Evolutionary conservation across 2,113 vertebrate genomes (phyloP).

Genomic region (Heliornis fulica): DNA sequence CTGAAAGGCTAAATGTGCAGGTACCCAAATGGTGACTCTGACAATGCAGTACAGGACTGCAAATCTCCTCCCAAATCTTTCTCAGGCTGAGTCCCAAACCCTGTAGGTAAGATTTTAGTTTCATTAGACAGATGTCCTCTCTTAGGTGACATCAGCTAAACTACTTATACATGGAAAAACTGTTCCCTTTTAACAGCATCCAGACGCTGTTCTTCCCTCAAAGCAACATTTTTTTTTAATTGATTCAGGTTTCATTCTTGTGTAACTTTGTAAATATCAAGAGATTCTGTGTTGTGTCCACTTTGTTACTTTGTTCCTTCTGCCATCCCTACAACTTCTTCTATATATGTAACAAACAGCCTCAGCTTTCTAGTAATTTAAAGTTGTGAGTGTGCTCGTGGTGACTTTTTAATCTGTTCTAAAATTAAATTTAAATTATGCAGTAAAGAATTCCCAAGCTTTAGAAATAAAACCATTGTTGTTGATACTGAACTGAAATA

Average conservation of each 20-base stretch:
- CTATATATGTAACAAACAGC: background rate
- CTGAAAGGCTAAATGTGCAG: background rate
- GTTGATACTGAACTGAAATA: rapidly evolving
- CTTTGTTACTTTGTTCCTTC: background rate
- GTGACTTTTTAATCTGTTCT: background rate
- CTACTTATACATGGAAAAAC: background rate
- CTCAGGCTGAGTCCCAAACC: background rate
- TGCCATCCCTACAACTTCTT: background rate
- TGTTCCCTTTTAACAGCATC: background rate
- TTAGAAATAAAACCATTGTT: background rate
- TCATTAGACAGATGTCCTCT: background rate
- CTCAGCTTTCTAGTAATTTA: background rate
- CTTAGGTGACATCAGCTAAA: background rate
- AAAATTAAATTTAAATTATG: background rate
- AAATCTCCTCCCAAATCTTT: background rate
- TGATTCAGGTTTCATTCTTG: background rate
- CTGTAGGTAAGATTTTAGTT: background rate
- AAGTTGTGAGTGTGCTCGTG: background rate
- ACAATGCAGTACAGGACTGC: background rate
- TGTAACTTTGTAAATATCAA: background rate
- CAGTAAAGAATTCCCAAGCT: background rate
- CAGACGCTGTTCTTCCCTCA: background rate
- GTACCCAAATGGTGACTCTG: background rate
- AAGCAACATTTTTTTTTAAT: background rate
- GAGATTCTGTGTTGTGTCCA: background rate